These are phyloP conservation scores for Stramonita haemastoma DNA, from an alignment of 2,888 invertebrate species.

Conservation along the genomic window DNA sequence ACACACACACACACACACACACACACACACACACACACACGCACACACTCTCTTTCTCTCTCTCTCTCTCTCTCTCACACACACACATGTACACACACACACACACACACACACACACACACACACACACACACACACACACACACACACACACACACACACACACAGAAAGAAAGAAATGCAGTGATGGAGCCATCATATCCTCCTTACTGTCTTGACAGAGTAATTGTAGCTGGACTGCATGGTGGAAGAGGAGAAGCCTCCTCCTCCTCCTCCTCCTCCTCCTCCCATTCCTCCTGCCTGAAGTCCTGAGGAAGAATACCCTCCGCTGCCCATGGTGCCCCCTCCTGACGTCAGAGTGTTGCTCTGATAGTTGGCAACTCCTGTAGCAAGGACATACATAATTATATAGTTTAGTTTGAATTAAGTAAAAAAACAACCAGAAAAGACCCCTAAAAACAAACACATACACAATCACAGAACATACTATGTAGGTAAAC, in stretches of 20 bases:
- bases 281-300: conserved; percentile 45
- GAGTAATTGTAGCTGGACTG: conserved; percentile 64
- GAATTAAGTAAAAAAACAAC: not conserved
- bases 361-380: conserved; percentile 60
- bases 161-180: too few species aligned
- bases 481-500: not conserved
- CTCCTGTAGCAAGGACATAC: conserved; percentile 36
- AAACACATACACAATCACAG: not conserved
- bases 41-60: too few species aligned
- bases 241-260: conserved; percentile 50
- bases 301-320: too few species aligned
- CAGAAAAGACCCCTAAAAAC: not conserved
- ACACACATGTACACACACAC: too few species aligned
- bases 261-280: conserved; percentile 26
- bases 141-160: too few species aligned
- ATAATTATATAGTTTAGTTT: not conserved
- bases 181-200: too few species aligned
- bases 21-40: too few species aligned
- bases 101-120: too few species aligned
- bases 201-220: conserved; percentile 46
- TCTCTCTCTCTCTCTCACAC: too few species aligned
- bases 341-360: conserved; percentile 50
- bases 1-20: too few species aligned
- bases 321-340: conserved; percentile 39
- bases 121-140: too few species aligned